Conservation (phyloP, 2,888 invertebrate species). For the Macropis europaea region DNA sequence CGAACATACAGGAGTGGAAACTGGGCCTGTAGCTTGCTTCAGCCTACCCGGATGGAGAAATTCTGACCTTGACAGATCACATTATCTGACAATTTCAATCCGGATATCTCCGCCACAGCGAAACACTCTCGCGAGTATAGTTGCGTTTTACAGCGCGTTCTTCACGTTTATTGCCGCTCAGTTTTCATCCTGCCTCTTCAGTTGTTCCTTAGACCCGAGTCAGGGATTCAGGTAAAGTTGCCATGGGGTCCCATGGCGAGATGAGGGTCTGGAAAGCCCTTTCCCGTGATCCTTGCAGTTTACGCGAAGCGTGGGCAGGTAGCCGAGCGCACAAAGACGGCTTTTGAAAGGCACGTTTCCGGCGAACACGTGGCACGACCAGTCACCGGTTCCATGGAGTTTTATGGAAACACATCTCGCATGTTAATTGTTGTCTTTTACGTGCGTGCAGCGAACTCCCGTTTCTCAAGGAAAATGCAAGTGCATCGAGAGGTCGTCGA, state of each 20-base stretch:
- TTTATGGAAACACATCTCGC: background rate
- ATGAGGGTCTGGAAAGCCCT: background rate
- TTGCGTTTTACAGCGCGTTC: too few relatives aligned
- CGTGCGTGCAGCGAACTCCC: background rate
- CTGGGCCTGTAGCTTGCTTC: too few relatives aligned
- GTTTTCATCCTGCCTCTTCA: background rate
- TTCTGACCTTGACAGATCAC: too few relatives aligned
- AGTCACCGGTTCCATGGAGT: background rate
- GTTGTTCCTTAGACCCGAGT: background rate
- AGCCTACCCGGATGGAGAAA: too few relatives aligned
- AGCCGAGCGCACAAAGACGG: background rate
- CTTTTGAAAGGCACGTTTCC: conserved; percentile 9
- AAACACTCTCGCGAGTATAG: too few relatives aligned
- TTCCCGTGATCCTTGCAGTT: conserved; percentile 8
- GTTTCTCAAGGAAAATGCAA: background rate
- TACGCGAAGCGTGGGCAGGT: background rate
- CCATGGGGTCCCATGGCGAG: background rate
- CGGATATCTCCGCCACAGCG: too few relatives aligned
- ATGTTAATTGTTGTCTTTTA: background rate
- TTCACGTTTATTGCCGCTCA: too few relatives aligned
- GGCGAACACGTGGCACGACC: background rate
- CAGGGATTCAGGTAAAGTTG: background rate
- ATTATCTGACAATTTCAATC: too few relatives aligned
- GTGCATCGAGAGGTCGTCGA: too few relatives aligned
- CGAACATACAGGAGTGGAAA: too few relatives aligned